phyloP scores from a whole-genome alignment of 2,888 invertebrate genomes.

The Torymus tubicola region DNA sequence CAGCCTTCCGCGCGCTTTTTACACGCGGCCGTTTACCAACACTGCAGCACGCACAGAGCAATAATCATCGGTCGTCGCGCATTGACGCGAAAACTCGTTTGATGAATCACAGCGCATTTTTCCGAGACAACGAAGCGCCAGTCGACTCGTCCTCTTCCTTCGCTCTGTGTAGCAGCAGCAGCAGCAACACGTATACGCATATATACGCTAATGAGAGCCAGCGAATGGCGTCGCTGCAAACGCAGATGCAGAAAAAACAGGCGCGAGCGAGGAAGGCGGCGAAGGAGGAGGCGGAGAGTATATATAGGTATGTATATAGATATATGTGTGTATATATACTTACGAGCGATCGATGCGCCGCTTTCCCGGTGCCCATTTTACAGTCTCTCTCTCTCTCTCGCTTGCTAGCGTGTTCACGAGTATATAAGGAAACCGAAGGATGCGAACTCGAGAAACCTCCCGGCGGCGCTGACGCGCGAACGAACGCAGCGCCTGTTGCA shows the following conservation, averaged over 20 bases:
- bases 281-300: neutral
- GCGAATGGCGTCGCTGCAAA: slow-evolving; percentile 5
- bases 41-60: neutral
- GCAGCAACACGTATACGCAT: no score
- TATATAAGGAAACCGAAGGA: slow-evolving; percentile 39
- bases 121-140: slow-evolving; percentile 42
- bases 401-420: neutral
- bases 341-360: slow-evolving; percentile 30
- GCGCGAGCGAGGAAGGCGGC: neutral
- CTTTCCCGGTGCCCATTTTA: slow-evolving; percentile 19
- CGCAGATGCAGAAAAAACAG: neutral
- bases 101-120: slow-evolving; percentile 44
- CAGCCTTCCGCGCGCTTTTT: no score
- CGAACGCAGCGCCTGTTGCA: slow-evolving; percentile 20
- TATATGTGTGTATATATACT: neutral
- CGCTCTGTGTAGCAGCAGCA: no score
- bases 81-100: slow-evolving; percentile 43
- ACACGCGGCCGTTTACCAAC: no score
- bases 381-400: no score
- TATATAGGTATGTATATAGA: neutral
- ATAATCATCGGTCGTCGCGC: slow-evolving; percentile 26
- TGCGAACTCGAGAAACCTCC: slow-evolving; percentile 30
- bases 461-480: neutral
- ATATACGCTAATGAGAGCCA: no score
- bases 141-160: neutral